phyloP scores from a whole-genome alignment of 2,888 invertebrate species.

The Teleogryllus oceanicus region DNA sequence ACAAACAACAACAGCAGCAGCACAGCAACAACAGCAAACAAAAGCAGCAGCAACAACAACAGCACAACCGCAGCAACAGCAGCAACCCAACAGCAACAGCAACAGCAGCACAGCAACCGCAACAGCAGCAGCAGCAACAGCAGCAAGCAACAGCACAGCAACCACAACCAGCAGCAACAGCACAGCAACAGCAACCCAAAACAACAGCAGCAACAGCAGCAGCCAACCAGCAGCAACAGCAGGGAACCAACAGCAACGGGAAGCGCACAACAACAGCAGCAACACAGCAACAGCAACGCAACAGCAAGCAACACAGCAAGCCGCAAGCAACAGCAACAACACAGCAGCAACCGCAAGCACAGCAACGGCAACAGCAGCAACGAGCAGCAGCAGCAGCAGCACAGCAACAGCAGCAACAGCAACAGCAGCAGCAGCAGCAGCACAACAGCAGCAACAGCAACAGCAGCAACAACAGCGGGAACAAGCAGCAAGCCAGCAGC shows the following conservation, averaged over 20 bases:
- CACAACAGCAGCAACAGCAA: not conserved
- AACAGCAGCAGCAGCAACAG: too few species aligned
- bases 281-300: not conserved
- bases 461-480: not conserved
- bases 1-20: too few species aligned
- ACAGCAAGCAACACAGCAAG: not conserved
- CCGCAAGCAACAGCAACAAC: not conserved
- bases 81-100: too few species aligned
- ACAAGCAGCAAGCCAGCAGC: not conserved
- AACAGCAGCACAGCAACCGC: too few species aligned
- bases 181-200: not conserved
- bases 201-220: not conserved
- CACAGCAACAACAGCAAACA: too few species aligned
- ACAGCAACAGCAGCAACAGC: too few species aligned
- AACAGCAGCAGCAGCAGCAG: too few species aligned
- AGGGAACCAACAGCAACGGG: not conserved
- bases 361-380: not conserved
- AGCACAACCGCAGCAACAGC: too few species aligned
- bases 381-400: not conserved
- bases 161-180: conserved; percentile 26
- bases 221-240: not conserved
- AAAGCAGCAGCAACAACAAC: too few species aligned
- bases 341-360: not conserved
- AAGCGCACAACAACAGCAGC: not conserved
- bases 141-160: conserved; percentile 41